Evolutionary conservation across 1,140 invertebrate genomes (phyloP).

Genomic region (Sesamia nonagrioides): DNA sequence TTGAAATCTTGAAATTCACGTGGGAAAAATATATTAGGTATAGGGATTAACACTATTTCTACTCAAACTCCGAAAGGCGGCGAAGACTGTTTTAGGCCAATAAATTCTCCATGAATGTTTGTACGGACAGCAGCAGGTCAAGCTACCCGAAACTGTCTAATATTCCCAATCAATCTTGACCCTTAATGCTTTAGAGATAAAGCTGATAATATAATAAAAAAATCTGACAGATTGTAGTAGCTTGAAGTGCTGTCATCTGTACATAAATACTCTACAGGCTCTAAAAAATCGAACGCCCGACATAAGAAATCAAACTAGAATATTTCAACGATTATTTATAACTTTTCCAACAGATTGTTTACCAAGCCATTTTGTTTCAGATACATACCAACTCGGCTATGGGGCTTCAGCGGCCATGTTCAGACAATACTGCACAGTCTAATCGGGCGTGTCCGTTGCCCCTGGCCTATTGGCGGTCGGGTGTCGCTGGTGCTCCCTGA

Average conservation of each 20-base stretch:
- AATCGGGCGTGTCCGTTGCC: conserved; percentile 94
- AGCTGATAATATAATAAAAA: no score
- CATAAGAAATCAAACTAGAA: not conserved
- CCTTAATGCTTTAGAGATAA: no score
- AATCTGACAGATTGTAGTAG: no score
- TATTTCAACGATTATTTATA: not conserved
- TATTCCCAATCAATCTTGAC: no score
- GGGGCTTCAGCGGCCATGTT: conserved; percentile 97
- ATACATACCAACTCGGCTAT: conserved; percentile 95
- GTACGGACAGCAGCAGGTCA: no score
- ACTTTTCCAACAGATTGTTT: not conserved
- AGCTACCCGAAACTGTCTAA: no score
- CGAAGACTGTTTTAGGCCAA: no score
- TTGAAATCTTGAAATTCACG: no score
- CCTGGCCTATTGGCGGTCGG: conserved; percentile 94
- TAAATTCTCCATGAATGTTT: no score
- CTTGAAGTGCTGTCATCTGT: not conserved
- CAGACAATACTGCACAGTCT: conserved; percentile 97
- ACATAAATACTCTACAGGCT: not conserved
- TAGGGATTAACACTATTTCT: not conserved
- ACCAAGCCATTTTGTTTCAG: conserved; percentile 87
- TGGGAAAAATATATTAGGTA: no score
- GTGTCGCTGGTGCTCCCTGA: conserved; percentile 92
- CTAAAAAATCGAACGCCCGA: not conserved
- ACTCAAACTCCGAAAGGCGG: not conserved